Evolutionary conservation across 1,140 invertebrate genomes (phyloP), one percentile per base, ranked within the genome.

Genomic region (Drosophila bocki): DNA sequence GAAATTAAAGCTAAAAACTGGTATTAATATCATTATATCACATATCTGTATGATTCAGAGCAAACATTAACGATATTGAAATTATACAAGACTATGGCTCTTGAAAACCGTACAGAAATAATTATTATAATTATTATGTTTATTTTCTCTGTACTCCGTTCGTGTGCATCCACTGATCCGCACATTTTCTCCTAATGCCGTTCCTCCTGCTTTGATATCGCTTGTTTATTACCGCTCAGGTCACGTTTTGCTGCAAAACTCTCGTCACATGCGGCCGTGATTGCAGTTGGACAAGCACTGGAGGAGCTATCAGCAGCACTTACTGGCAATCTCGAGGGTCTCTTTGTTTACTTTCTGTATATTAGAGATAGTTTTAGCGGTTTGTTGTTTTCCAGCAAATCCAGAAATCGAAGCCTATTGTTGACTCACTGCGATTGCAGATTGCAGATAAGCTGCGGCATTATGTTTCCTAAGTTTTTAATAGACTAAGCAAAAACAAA

Each of bases 311-410:
- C 51, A 50, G 48, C 15, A 17, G 17, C 22, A 3, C 6, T 42
- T 39, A 45, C 3, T 33, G 44, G 11, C 11, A 22, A 39, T 51
- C 19, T 50, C 26, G 6, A 48, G 42, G 26, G 15, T 41, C 33
- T 41, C 64, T 51, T 67, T 67, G 44, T 69, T 69, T 68, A 68
- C 65, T 33, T 68, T 68, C 17, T 42, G 13, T 41, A 45, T 41
- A 65, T 41, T 44, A 33, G 11, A 19, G 7, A 63, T 33, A 33
- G 62, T 11, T 12, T 41, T 42, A 22, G 53, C 29, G 37, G 26
- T 12, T 11, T 33, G 9, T 9, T 53, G 51, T 8, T 35, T 2
- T 19, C 2, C 3, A 61, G 37, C 12, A 26, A 35, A 44, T 26
- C 22, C 1, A 15, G 15, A 32, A 68, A 47, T 67, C 39, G 39